phyloP scores from a whole-genome alignment of 2,113 vertebrate species.

The Nyctibius bracteatus region DNA sequence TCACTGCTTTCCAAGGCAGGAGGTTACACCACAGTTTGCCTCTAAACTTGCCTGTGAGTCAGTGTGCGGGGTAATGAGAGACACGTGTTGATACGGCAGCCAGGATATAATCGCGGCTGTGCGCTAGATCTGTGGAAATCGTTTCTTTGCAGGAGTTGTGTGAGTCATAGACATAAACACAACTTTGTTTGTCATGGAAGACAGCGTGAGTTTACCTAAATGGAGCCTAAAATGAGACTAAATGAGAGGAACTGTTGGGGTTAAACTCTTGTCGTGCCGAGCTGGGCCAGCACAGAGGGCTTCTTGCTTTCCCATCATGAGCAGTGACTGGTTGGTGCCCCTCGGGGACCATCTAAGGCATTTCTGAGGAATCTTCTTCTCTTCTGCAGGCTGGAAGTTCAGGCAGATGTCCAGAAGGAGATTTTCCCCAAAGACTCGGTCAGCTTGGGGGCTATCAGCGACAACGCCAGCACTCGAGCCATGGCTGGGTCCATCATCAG shows the following conservation, averaged over 20 bases:
- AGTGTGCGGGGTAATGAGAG: slow-evolving; percentile 42
- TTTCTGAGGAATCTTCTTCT: slow-evolving; percentile 40
- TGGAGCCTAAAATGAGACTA: slow-evolving; percentile 7
- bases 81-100: slow-evolving; percentile 44
- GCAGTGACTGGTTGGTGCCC: neutral
- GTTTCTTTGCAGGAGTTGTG: slow-evolving; percentile 12
- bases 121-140: slow-evolving; percentile 34
- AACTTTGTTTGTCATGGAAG: slow-evolving; percentile 43
- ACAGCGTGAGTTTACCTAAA: neutral
- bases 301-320: fast-evolving
- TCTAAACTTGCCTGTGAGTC: neutral
- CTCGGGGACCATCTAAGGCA: neutral
- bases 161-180: slow-evolving; percentile 61
- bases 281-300: neutral
- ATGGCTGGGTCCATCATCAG: slow-evolving; percentile 99
- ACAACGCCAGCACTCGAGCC: slow-evolving; percentile 95
- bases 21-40: slow-evolving; percentile 26
- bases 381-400: slow-evolving; percentile 87
- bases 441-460: slow-evolving; percentile 91
- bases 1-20: neutral
- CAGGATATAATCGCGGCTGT: neutral
- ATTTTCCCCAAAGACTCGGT: slow-evolving; percentile 89
- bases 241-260: neutral
- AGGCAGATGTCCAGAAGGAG: slow-evolving; percentile 90
- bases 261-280: neutral